Base-by-base conservation (phyloP, 2,113 vertebrate species). In the Tetraodon nigroviridis region DNA sequence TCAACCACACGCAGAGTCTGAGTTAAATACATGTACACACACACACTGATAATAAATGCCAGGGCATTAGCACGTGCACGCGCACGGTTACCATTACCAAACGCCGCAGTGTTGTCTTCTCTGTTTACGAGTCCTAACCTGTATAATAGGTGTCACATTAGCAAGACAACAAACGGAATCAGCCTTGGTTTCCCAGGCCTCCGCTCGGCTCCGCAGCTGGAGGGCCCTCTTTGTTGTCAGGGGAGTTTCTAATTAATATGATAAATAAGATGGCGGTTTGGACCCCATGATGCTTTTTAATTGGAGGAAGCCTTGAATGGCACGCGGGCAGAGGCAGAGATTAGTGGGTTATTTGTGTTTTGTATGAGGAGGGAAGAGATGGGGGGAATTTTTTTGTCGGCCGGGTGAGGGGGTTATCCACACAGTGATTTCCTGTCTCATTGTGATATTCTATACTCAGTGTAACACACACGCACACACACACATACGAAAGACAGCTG, bases 171-270 rank as follows among this genome's bases (percentile, higher is more conserved):
- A 97, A 95, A 95, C 94, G 93, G 96, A 95, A 94, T 92, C 92
- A 84, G 91, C 93, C 92, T 93, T 95, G 93, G 93, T 94, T 95
- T 94, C 91, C 93, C 76, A 66, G 52, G 77, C 78, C 92, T 91
- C 90, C 79, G 91, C 92, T 93, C 91, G 92, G 90, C 92, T 91
- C 90, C 92, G 91, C 95, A 96, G 94, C 95, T 96, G 94, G 90
- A 91, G 84, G 90, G 92, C 75, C 51, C 90, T 91, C 92, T 95
- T 94, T 95, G 83, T 87, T 94, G 93, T 94, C 92, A 91, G 90
- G 93, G 92, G 93, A 94, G 90, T 95, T 96, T 97, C 95, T 97
- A 98, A 97, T 98, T 97, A 97, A 97, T 98, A 95, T 96, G 94
- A 95, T 96, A 97, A 97, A 95, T 95, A 98, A 97, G 92, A 95